phyloP scores from a whole-genome alignment of 2,797 vertebrate species.

The Anabacerthia variegaticeps region DNA sequence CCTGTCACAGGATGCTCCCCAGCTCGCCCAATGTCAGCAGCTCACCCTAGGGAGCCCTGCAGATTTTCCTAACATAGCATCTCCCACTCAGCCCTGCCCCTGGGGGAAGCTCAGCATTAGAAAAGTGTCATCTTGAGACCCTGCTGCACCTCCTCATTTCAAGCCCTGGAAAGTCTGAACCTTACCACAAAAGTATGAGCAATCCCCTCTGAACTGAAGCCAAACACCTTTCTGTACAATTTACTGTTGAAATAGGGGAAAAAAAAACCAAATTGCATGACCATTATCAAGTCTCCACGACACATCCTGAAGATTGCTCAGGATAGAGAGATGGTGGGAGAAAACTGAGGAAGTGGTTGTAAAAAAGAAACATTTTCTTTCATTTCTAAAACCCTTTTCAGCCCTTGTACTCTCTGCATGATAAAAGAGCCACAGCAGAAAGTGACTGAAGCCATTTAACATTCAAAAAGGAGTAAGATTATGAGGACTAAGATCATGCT shows the following conservation, averaged over 20 bases:
- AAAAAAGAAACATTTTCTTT: neutral
- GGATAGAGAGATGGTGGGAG: neutral
- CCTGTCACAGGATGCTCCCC: neutral
- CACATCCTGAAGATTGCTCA: neutral
- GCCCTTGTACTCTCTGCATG: accelerated
- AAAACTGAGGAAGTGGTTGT: neutral
- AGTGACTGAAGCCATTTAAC: neutral
- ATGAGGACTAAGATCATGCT: neutral
- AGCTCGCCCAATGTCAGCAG: neutral
- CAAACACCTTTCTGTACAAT: accelerated
- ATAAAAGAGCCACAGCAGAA: neutral
- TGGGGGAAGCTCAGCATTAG: neutral
- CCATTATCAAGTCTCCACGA: neutral
- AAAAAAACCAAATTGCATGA: neutral
- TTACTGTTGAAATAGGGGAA: neutral
- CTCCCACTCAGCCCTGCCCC: neutral
- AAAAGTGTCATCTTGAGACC: neutral
- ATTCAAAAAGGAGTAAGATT: neutral
- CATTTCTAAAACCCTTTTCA: neutral
- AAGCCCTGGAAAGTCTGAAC: neutral
- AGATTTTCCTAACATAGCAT: neutral
- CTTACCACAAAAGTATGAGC: neutral
- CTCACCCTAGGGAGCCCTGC: neutral
- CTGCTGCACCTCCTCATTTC: neutral
- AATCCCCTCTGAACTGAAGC: neutral